Evolutionary conservation across 2,113 vertebrate species (phyloP), one percentile per base, ranked within the genome.

Genomic region (Microcebus murinus): DNA sequence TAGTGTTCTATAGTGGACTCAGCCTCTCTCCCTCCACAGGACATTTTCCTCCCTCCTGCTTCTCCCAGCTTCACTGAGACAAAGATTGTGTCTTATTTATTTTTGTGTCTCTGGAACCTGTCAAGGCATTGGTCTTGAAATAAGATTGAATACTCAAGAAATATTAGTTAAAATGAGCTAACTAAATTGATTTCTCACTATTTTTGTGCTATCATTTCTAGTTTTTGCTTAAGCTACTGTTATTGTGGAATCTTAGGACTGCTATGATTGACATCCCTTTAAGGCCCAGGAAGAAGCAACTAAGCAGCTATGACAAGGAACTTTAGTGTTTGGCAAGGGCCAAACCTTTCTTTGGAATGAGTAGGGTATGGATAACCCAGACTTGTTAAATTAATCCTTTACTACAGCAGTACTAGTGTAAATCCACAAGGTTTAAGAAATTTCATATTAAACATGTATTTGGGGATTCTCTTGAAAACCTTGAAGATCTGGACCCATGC

Each of bases 61-160:
- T 73, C 48, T 71, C 42, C 23, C 25, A 45, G 36, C 23, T 87
- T 73, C 15, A 29, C 34, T 63, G 74, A 59, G 52, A 92, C 10
- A 36, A 82, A 25, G n/a, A 63, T 57, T 88, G 36, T 57, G 27
- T 73, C 34, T 95, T 61, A 84, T 23, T 84, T 79, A 71, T 45
- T 89, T 34, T 73, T 91, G 17, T 89, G 36, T 92, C 61, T 95
- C 63, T 89, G 79, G 70, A 85, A 70, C 6, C 50, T 89, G 52
- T 55, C 52, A 55, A 55, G 67, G 39, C 25, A 14, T 2, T 39
- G 15, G n/a, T 68, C n/a, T 90, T 81, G 11, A 48, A 68, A 34
- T 85, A 52, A 79, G 18, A 61, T 4, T 85, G 65, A 50, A 42
- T 68, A 4, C 11, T 76, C 59, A 65, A 87, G 27, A 83, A 91